Percentiles rank a stretch among this genome's conserved stretches.
Evolutionary conservation across 2,888 invertebrate species (phyloP).

Genomic region (Spodoptera littoralis): DNA sequence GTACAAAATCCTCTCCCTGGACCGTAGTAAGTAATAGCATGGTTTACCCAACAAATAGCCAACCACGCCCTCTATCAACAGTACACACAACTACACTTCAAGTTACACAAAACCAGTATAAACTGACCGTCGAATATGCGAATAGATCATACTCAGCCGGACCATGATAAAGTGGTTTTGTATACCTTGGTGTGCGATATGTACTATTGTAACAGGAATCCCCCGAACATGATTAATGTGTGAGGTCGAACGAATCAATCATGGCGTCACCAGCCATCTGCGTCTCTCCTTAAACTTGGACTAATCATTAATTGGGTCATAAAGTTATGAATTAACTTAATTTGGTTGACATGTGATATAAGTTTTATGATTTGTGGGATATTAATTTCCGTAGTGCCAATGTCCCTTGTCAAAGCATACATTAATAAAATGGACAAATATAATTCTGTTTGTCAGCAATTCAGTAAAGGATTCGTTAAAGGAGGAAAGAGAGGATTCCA

Average conservation of each 20-base stretch:
- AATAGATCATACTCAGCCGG: too few species aligned
- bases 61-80: slow-evolving; percentile 46
- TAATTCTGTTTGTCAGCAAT: too few species aligned
- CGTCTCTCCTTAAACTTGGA: slow-evolving; percentile 59
- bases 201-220: slow-evolving; percentile 54
- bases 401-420: too few species aligned
- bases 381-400: too few species aligned
- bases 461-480: too few species aligned
- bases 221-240: slow-evolving; percentile 72
- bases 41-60: slow-evolving; percentile 44
- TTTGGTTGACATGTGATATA: neutral
- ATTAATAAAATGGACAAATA: too few species aligned
- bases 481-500: too few species aligned
- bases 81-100: neutral
- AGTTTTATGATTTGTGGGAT: too few species aligned
- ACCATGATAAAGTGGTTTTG: too few species aligned
- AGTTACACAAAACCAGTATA: too few species aligned
- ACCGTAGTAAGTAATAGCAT: slow-evolving; percentile 19
- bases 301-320: slow-evolving; percentile 34
- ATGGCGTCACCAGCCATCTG: slow-evolving; percentile 69
- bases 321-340: slow-evolving; percentile 13
- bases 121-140: too few species aligned
- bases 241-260: slow-evolving; percentile 72
- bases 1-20: slow-evolving; percentile 4
- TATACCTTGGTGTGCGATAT: too few species aligned